Evolutionary conservation across 2,888 invertebrate species (phyloP).

Genomic region (Heteropelma amictum): DNA sequence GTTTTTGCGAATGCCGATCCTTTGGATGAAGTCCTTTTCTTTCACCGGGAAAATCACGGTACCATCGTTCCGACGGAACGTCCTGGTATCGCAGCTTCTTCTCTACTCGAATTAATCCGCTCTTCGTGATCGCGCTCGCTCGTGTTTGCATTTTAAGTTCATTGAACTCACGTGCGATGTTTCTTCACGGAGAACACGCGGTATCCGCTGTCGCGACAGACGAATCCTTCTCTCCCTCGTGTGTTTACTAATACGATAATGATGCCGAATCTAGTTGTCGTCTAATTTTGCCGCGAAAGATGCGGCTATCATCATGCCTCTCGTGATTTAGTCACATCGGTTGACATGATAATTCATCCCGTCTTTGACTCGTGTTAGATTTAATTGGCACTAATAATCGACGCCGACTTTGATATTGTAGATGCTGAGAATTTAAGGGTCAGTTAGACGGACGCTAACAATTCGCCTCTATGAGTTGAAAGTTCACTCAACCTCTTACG

Average conservation of each 20-base stretch:
- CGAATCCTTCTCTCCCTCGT: slow-evolving; percentile 18
- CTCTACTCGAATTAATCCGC: slow-evolving; percentile 19
- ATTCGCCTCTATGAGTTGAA: slow-evolving; percentile 15
- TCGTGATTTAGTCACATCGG: slow-evolving; percentile 10
- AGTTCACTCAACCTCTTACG: background rate
- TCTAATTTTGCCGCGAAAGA: background rate
- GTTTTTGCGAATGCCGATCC: too few species aligned
- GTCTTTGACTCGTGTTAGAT: slow-evolving; percentile 16
- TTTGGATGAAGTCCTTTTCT: too few species aligned
- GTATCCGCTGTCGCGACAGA: slow-evolving; percentile 6
- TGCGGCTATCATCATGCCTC: slow-evolving; percentile 10
- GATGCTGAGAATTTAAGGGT: slow-evolving; percentile 31
- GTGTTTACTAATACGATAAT: background rate
- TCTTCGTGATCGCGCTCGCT: background rate
- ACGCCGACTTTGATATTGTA: slow-evolving; percentile 41
- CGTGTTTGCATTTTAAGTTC: slow-evolving; percentile 33
- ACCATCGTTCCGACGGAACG: background rate
- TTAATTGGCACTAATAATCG: slow-evolving; percentile 43
- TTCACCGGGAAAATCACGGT: background rate
- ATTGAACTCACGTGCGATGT: slow-evolving; percentile 18
- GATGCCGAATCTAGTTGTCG: background rate
- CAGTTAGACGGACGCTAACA: slow-evolving; percentile 5
- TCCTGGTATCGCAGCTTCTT: slow-evolving; percentile 1
- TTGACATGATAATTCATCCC: slow-evolving; percentile 17
- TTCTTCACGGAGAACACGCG: slow-evolving; percentile 10